Evolutionary conservation across 2,113 vertebrate species (phyloP).

Genomic region (Protomyctophum bolini): DNA sequence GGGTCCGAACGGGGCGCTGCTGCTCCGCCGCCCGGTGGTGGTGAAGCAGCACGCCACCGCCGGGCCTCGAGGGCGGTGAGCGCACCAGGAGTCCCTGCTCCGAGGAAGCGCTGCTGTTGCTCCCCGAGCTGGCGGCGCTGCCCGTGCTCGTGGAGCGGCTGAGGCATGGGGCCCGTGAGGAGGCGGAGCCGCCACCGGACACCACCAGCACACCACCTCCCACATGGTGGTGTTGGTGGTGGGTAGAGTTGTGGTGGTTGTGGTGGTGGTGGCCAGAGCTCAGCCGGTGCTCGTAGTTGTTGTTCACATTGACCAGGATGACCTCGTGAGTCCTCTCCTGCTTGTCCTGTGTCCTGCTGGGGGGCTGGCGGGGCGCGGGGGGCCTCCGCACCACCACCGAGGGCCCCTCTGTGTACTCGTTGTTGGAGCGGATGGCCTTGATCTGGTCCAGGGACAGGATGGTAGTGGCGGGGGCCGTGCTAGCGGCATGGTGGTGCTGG

Average conservation of each 20-base stretch:
- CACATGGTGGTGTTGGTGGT: constrained; percentile 34
- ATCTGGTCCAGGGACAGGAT: constrained; percentile 98
- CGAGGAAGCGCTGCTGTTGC: constrained; percentile 91
- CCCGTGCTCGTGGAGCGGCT: constrained; percentile 94
- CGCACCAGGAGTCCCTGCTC: constrained; percentile 90
- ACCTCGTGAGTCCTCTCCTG: constrained; percentile 95
- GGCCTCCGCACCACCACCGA: constrained; percentile 83
- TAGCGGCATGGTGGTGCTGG: constrained; percentile 68
- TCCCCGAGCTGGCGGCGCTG: constrained; percentile 92
- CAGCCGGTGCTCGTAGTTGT: constrained; percentile 86
- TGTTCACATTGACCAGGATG: constrained; percentile 93
- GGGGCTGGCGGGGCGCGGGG: constrained; percentile 76
- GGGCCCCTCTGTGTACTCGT: constrained; percentile 95
- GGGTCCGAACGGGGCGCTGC: constrained; percentile 83
- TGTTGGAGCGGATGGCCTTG: constrained; percentile 94
- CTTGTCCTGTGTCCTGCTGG: constrained; percentile 86
- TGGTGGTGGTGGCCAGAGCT: constrained; percentile 55
- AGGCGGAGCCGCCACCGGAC: constrained; percentile 51
- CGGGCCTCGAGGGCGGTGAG: constrained; percentile 78
- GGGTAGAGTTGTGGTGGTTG: constrained; percentile 38
- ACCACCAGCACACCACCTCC: constrained; percentile 56
- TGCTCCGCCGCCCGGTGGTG: constrained; percentile 61
- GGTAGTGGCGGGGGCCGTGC: constrained; percentile 33
- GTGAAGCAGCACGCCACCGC: constrained; percentile 60
- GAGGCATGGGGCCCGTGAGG: constrained; percentile 80